Evolutionary conservation across 2,797 vertebrate species (phyloP).

Genomic region (Brachymystax lenok): DNA sequence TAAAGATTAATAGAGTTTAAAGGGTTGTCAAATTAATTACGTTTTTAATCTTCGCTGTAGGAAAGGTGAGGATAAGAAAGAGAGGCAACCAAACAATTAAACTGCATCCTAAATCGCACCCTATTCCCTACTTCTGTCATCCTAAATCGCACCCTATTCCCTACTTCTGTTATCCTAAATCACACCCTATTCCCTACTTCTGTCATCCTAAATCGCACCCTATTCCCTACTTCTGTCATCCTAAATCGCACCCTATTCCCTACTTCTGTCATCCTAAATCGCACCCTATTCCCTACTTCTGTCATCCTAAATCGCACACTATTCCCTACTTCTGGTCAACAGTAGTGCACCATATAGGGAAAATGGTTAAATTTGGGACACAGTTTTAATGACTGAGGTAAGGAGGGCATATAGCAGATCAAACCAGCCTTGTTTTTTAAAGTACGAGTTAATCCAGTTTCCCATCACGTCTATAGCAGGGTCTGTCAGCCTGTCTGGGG

Average conservation of each 20-base stretch:
- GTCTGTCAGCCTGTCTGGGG: not conserved
- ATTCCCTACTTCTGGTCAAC: not conserved
- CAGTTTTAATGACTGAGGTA: too few species aligned
- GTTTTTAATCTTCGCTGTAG: not conserved
- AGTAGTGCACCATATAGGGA: not conserved
- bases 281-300: too few species aligned
- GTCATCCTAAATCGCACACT: not conserved
- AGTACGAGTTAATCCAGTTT: not conserved
- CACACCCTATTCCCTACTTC: too few species aligned
- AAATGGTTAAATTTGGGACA: not conserved
- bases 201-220: too few species aligned
- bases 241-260: too few species aligned
- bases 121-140: too few species aligned
- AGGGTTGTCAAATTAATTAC: not conserved
- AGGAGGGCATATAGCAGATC: not conserved
- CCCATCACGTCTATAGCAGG: not conserved
- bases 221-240: too few species aligned
- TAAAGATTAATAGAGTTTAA: not conserved
- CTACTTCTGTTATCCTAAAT: too few species aligned
- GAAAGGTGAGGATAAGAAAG: not conserved
- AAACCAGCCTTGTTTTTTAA: not conserved
- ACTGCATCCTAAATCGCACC: too few species aligned
- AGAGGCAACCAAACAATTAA: not conserved
- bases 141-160: too few species aligned
- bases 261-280: too few species aligned